Evolutionary conservation across 1,140 invertebrate genomes (phyloP), one percentile per base, ranked within the genome.

Genomic region (Ephestia elutella): DNA sequence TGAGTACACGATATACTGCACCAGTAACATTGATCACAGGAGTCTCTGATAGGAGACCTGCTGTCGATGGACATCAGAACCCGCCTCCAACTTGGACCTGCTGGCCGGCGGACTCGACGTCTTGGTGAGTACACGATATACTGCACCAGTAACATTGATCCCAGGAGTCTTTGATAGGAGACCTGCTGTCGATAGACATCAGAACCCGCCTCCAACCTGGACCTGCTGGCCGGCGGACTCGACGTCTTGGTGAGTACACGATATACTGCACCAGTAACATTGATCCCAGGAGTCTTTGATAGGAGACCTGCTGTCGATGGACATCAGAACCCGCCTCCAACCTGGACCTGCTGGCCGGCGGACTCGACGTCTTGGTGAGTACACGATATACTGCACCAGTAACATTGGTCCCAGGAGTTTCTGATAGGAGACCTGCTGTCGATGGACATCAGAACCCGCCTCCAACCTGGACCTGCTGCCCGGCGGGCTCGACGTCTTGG

Each of bases 121-220:
- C 64, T 87, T 98, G 60, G 93, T 87, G 50, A 70, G 72, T 78
- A 20, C 35, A 0, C 25, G 0, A 20, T 50, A 50, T 20, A n/a
- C n/a, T n/a, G n/a, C n/a, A n/a, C n/a, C n/a, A n/a, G n/a, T n/a
- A n/a, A n/a, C n/a, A 21, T 21, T 21, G 0, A 20, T 20, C 44
- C 48, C 9, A 98, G 89, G 98, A 99, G 75, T 98, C 96, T 0
- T 90, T 99, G 0, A 99, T 99, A 83, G 98, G 97, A 0, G 98
- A 99, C 90, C 90, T 99, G 18, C 91, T 99, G 28, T 97, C 96
- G 56, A 97, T 99, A 95, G 98, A 99, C 87, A 95, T 99, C 60
- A 94, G 93, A 77, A 35, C 87, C 90, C 54, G 72, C 90, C 32
- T 85, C 91, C 61, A 91, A 90, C 76, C 82, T 93, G 8, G 96